A percentile compares a stretch with the other conserved stretches of the same genome.
These are phyloP conservation scores for Rhorus exstirpatorius DNA, from an alignment of 2,888 invertebrate genomes.

Conservation along the genomic window DNA sequence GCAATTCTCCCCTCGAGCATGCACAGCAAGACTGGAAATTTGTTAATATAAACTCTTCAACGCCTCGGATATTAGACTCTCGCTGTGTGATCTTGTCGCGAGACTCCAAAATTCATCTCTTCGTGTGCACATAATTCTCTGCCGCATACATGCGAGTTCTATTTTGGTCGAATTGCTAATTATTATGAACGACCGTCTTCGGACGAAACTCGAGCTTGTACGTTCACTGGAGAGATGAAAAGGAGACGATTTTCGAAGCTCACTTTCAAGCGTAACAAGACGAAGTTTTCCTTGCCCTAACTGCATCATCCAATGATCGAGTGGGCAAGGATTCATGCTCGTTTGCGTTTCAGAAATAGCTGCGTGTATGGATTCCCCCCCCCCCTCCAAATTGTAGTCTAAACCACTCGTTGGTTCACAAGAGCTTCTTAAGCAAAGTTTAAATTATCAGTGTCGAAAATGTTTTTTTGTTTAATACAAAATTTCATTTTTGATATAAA, in stretches of 20 bases:
- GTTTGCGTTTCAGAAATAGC: slow-evolving; percentile 64
- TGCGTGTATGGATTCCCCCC: too few species aligned
- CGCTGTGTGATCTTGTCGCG: slow-evolving; percentile 43
- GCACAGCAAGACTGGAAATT: slow-evolving; percentile 12
- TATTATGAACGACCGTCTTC: slow-evolving; percentile 77
- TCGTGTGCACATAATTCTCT: slow-evolving; percentile 29
- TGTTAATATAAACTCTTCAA: slow-evolving; percentile 58
- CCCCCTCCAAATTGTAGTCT: too few species aligned
- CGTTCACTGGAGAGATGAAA: slow-evolving; percentile 38
- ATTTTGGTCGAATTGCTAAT: slow-evolving; percentile 80
- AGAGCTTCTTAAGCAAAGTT: too few species aligned
- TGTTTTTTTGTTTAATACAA: too few species aligned
- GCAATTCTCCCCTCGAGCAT: not conserved
- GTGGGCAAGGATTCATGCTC: slow-evolving; percentile 29
- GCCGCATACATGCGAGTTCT: slow-evolving; percentile 70
- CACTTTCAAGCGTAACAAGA: slow-evolving; percentile 27
- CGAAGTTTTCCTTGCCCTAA: slow-evolving; percentile 27
- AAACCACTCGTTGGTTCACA: too few species aligned
- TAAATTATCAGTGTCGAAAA: too few species aligned
- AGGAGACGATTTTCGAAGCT: slow-evolving; percentile 24
- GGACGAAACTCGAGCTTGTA: slow-evolving; percentile 29
- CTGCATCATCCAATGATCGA: slow-evolving; percentile 11
- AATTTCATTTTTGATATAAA: too few species aligned
- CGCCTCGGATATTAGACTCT: slow-evolving; percentile 39
- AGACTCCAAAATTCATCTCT: slow-evolving; percentile 18